Percentiles rank a stretch among this genome's conserved stretches.
Conservation (phyloP, 2,888 invertebrate genomes). For the Lepidocyrtinus sp. region DNA sequence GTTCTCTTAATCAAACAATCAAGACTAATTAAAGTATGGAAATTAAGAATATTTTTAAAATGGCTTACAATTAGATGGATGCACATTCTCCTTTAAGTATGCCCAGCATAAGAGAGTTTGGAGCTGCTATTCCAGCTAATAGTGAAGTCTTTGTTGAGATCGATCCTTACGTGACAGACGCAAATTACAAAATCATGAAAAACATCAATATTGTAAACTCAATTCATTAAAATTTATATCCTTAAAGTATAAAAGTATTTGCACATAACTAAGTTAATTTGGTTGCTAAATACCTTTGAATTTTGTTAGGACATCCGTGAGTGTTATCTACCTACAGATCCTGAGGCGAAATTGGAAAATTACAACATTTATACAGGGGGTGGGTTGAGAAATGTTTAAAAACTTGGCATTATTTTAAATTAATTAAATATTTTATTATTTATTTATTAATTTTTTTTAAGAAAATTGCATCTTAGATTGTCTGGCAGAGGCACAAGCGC, state of each 20-base stretch:
- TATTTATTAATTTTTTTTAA: no score
- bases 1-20: neutral
- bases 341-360: neutral
- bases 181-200: neutral
- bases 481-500: neutral
- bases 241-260: no score
- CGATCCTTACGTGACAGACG: slow-evolving; percentile 17
- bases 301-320: slow-evolving; percentile 28
- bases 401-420: no score
- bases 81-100: slow-evolving; percentile 39
- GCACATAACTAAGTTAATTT: no score
- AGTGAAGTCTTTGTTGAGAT: slow-evolving; percentile 45
- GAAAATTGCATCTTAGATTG: slow-evolving; percentile 40
- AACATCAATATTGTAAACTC: neutral
- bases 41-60: no score
- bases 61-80: no score
- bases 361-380: slow-evolving; percentile 33
- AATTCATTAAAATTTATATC: no score
- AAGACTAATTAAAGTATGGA: no score
- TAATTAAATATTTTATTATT: no score
- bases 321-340: slow-evolving; percentile 6
- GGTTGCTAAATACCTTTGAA: neutral
- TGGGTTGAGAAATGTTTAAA: no score
- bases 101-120: slow-evolving; percentile 30
- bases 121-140: slow-evolving; percentile 19